A percentile compares a stretch with the other conserved stretches of the same genome.
phyloP scores from a whole-genome alignment of 1,140 invertebrate genomes.

The Sesamia nonagrioides region DNA sequence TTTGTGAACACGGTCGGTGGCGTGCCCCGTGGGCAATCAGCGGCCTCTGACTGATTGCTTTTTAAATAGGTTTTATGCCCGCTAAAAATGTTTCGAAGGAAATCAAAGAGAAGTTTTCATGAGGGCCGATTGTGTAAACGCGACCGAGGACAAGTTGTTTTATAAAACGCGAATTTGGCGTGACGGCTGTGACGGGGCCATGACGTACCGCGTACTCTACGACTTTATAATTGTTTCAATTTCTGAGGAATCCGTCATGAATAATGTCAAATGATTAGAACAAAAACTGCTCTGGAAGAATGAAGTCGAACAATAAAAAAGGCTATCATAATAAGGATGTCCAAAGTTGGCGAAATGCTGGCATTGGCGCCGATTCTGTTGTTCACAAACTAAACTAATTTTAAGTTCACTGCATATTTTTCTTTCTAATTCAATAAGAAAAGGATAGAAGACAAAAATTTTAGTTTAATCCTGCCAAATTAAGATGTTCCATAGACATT shows the following conservation, averaged over 20 bases:
- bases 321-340: slow-evolving; percentile 4
- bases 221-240: slow-evolving; percentile 41
- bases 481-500: too few species aligned
- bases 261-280: slow-evolving; percentile 19
- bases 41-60: slow-evolving; percentile 85
- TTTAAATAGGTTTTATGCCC: slow-evolving; percentile 87
- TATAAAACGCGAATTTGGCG: slow-evolving; percentile 57
- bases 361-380: too few species aligned
- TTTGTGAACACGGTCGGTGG: slow-evolving; percentile 86
- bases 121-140: slow-evolving; percentile 65
- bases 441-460: too few species aligned
- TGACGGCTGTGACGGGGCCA: slow-evolving; percentile 61
- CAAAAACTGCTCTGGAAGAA: not conserved
- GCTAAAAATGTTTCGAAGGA: slow-evolving; percentile 82
- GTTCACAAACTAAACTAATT: too few species aligned
- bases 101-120: slow-evolving; percentile 76
- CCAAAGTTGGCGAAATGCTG: slow-evolving; percentile 13
- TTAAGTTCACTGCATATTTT: too few species aligned
- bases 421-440: too few species aligned
- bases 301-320: slow-evolving; percentile 2
- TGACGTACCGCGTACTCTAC: slow-evolving; percentile 53
- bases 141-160: slow-evolving; percentile 66
- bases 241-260: not conserved
- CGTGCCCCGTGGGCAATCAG: slow-evolving; percentile 84
- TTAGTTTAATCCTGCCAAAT: too few species aligned